Conservation (phyloP, 2,113 vertebrate genomes). For the Sapajus apella region DNA sequence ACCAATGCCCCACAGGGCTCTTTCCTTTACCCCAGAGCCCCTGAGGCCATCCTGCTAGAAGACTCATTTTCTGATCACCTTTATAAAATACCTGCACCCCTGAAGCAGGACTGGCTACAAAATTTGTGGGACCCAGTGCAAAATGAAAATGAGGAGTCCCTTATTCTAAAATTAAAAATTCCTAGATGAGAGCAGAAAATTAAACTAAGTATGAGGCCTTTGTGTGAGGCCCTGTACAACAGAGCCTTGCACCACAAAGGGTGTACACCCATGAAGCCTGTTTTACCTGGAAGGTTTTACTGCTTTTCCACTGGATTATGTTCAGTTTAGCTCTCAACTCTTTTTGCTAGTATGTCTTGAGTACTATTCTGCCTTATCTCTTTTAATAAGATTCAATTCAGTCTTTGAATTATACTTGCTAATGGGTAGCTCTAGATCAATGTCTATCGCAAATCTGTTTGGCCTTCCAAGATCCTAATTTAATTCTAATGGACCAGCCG, state of each 20-base stretch:
- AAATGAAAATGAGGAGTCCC: background rate
- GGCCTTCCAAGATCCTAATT: background rate
- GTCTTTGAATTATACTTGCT: background rate
- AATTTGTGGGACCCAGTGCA: background rate
- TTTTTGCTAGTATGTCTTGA: background rate
- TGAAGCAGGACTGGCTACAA: background rate
- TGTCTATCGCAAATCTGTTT: background rate
- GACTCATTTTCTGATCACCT: background rate
- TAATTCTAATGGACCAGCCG: background rate
- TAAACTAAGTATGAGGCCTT: background rate
- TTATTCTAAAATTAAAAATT: background rate
- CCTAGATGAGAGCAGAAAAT: background rate
- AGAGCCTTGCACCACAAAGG: fast-evolving
- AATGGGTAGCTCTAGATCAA: background rate
- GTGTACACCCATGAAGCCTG: background rate
- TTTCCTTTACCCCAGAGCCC: background rate
- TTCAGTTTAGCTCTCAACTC: background rate
- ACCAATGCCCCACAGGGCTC: fast-evolving
- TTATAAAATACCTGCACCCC: background rate
- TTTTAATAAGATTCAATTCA: background rate
- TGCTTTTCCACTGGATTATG: background rate
- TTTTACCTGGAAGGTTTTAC: background rate
- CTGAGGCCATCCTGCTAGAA: background rate
- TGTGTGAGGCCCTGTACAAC: background rate
- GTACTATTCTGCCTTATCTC: background rate